phyloP scores from a whole-genome alignment of 1,140 invertebrate species.

The Camponotus floridanus region DNA sequence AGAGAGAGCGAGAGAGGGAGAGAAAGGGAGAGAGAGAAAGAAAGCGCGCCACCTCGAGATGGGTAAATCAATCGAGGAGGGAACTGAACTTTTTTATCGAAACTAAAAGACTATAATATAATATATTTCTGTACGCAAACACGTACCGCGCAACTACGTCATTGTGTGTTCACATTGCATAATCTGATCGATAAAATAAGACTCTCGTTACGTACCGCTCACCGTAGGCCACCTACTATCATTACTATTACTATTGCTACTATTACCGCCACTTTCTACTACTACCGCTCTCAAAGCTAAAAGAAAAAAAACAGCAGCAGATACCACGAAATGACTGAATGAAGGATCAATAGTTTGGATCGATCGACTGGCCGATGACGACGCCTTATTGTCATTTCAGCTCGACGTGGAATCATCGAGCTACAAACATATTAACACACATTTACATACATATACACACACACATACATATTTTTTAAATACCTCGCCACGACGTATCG shows the following conservation, averaged over 20 bases:
- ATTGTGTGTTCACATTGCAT: constrained; percentile 86
- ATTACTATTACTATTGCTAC: constrained; percentile 65
- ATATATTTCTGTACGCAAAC: constrained; percentile 86
- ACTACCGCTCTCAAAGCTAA: constrained; percentile 67
- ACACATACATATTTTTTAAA: constrained; percentile 31
- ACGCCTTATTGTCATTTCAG: constrained; percentile 15
- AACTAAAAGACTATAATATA: constrained; percentile 86
- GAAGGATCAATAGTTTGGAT: constrained; percentile 59
- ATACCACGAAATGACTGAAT: constrained; percentile 67
- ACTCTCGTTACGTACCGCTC: constrained; percentile 84
- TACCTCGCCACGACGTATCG: constrained; percentile 36
- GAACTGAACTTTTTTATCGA: constrained; percentile 87
- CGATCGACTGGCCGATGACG: constrained; percentile 60
- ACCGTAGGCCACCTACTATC: constrained; percentile 78
- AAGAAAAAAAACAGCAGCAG: constrained; percentile 54
- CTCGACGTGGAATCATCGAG: constrained; percentile 22
- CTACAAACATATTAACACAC: constrained; percentile 34
- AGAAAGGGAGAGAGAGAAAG: constrained; percentile 70
- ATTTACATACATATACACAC: neutral
- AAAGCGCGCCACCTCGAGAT: constrained; percentile 75
- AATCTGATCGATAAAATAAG: constrained; percentile 86
- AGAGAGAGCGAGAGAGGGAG: constrained; percentile 66
- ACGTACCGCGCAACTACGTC: constrained; percentile 85
- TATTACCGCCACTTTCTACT: constrained; percentile 68
- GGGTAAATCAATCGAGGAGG: constrained; percentile 83